Conservation (phyloP, 2,113 vertebrate genomes). For the Harpagus bidentatus region DNA sequence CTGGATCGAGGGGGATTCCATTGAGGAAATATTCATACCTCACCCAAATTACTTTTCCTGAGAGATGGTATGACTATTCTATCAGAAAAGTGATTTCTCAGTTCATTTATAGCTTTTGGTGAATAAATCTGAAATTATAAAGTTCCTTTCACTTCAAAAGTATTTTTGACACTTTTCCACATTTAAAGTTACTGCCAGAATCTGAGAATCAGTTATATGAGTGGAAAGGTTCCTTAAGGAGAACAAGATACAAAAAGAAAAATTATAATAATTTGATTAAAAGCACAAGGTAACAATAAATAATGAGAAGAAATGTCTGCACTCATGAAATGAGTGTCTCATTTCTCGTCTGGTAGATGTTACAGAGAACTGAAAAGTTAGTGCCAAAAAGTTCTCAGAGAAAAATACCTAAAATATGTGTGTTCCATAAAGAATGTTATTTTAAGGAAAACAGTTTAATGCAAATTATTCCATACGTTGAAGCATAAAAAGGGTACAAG, state of each 20-base stretch:
- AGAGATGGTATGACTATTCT: background rate
- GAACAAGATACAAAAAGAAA: background rate
- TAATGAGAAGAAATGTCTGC: background rate
- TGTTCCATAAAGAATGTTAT: background rate
- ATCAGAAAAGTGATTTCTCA: background rate
- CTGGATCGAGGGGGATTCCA: background rate
- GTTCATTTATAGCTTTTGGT: background rate
- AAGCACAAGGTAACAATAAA: background rate
- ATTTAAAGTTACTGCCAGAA: background rate
- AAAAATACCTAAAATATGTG: background rate
- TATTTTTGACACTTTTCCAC: background rate
- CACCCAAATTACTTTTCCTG: background rate
- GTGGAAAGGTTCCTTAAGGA: background rate
- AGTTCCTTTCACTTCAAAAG: background rate
- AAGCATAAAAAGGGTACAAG: background rate
- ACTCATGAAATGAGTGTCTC: background rate
- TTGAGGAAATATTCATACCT: background rate
- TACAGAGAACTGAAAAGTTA: background rate
- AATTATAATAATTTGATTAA: background rate
- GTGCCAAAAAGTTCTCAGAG: background rate
- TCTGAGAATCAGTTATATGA: background rate
- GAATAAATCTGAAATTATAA: background rate
- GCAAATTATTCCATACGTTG: background rate
- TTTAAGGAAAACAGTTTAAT: background rate
- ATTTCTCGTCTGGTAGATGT: slow-evolving; percentile 1